Conservation (phyloP, 2,888 invertebrate species). For the Pollenia griseotomentosa region DNA sequence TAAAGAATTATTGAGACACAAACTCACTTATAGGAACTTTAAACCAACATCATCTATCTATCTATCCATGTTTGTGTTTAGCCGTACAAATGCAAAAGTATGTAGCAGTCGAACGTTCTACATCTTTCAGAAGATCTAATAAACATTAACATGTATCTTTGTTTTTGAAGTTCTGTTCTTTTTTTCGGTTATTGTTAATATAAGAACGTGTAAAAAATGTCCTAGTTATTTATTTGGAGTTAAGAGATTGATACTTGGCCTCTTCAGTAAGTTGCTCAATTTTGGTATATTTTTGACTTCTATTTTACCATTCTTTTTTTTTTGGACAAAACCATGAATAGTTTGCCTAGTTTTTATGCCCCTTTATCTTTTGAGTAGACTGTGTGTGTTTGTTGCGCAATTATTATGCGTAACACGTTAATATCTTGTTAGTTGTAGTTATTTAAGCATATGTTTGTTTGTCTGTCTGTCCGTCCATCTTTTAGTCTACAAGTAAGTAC, state of each 20-base stretch:
- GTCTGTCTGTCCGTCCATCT: background rate
- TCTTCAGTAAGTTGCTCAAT: conserved; percentile 47
- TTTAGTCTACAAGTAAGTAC: background rate
- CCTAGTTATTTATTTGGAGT: conserved; percentile 67
- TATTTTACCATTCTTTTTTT: background rate
- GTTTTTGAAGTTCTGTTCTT: conserved; percentile 10
- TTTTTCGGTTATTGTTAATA: conserved; percentile 51
- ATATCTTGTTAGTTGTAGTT: conserved; percentile 46
- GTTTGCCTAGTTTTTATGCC: conserved; percentile 1
- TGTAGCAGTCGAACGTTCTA: conserved; percentile 28
- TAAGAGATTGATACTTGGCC: conserved; percentile 65
- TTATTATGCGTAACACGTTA: conserved; percentile 72
- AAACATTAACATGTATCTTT: conserved; percentile 59
- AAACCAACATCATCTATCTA: conserved; percentile 32
- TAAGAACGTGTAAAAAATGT: conserved; percentile 73
- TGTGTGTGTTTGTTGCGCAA: conserved; percentile 38
- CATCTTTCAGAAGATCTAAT: conserved; percentile 60
- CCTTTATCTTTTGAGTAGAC: background rate
- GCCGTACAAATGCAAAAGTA: background rate
- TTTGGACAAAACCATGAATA: conserved; percentile 7
- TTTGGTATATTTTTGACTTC: background rate
- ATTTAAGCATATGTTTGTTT: conserved; percentile 51
- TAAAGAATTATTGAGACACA: conserved; percentile 49
- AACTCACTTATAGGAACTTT: background rate
- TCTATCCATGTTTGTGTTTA: background rate